Conservation (phyloP, 2,888 invertebrate genomes). For the Ernsta delagoae region DNA sequence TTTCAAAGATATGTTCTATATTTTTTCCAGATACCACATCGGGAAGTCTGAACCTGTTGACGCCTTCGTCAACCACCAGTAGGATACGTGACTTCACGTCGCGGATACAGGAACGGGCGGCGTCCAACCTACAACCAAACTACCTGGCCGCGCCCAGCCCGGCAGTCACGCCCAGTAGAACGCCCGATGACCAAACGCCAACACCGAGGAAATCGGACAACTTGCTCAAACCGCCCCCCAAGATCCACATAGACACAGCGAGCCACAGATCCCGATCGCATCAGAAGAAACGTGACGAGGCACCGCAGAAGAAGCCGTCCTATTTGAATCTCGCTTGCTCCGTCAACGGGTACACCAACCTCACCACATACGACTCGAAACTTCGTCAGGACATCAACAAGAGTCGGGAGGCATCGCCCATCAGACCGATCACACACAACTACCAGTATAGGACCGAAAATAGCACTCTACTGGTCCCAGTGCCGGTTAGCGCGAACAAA, state of each 20-base stretch:
- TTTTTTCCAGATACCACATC: slow-evolving; percentile 81
- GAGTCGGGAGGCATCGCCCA: slow-evolving; percentile 89
- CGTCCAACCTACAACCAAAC: slow-evolving; percentile 61
- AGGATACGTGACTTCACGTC: slow-evolving; percentile 85
- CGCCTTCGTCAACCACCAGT: slow-evolving; percentile 86
- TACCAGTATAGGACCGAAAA: slow-evolving; percentile 77
- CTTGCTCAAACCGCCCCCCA: slow-evolving; percentile 73
- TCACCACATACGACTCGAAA: slow-evolving; percentile 94
- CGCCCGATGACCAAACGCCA: slow-evolving; percentile 58
- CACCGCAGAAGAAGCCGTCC: slow-evolving; percentile 90
- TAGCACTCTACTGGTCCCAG: slow-evolving; percentile 75
- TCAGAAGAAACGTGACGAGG: slow-evolving; percentile 72
- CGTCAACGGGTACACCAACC: slow-evolving; percentile 94
- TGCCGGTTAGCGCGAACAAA: slow-evolving; percentile 80
- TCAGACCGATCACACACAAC: slow-evolving; percentile 84
- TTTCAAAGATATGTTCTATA: background rate
- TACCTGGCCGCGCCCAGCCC: slow-evolving; percentile 56
- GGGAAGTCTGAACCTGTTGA: slow-evolving; percentile 86
- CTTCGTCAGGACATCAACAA: slow-evolving; percentile 89
- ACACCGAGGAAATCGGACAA: slow-evolving; percentile 57
- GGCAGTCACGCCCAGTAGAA: slow-evolving; percentile 59
- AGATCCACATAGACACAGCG: slow-evolving; percentile 65
- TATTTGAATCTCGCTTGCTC: slow-evolving; percentile 95
- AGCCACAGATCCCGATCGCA: slow-evolving; percentile 72
- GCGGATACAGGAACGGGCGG: slow-evolving; percentile 83